phyloP scores from a whole-genome alignment of 2,113 vertebrate species.

The Lonchura striata region DNA sequence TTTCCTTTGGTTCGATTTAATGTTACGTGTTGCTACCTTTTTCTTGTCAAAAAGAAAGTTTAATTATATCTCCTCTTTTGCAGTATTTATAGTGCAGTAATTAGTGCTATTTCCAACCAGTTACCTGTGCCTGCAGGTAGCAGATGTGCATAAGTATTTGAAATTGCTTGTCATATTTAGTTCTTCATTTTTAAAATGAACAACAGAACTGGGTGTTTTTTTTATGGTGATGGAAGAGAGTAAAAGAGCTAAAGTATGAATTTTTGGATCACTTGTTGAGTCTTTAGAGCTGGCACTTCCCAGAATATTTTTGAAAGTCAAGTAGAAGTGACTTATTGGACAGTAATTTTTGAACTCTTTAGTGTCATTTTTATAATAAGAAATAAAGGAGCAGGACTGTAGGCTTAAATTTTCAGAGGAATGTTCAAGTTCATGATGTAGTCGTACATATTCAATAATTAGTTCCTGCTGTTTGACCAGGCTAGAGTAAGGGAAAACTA shows the following conservation, averaged over 20 bases:
- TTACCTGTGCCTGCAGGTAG: background rate
- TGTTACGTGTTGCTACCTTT: background rate
- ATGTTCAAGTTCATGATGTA: background rate
- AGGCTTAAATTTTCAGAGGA: background rate
- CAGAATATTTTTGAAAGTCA: background rate
- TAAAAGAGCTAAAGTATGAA: background rate
- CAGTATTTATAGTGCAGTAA: background rate
- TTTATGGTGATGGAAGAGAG: background rate
- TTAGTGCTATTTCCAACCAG: background rate
- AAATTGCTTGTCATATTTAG: background rate
- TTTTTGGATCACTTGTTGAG: background rate
- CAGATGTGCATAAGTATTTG: background rate
- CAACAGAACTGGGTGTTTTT: background rate
- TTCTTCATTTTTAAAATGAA: background rate
- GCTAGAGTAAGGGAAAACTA: background rate
- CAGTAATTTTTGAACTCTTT: background rate
- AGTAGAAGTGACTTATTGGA: background rate
- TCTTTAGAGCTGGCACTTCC: background rate
- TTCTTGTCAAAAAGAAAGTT: background rate
- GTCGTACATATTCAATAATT: background rate
- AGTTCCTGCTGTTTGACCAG: background rate
- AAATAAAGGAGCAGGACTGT: background rate
- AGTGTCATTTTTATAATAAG: background rate
- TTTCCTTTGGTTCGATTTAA: background rate
- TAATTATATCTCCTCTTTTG: background rate